phyloP scores from a whole-genome alignment of 2,113 vertebrate species.

The Bos taurus region DNA sequence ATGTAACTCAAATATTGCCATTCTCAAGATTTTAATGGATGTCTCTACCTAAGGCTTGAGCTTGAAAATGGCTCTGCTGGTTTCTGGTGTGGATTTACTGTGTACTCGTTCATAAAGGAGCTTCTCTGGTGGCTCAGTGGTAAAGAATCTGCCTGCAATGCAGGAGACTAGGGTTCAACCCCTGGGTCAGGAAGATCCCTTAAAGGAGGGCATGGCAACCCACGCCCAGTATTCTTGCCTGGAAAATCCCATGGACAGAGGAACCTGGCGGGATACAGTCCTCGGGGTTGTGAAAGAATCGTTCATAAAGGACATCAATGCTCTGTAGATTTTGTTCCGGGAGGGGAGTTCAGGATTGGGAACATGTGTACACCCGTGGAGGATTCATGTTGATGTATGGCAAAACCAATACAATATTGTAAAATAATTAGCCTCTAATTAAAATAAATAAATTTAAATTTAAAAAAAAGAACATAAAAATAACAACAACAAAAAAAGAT shows the following conservation, averaged over 20 bases:
- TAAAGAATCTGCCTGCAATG: neutral
- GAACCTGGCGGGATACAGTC: neutral
- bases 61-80: neutral
- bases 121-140: neutral
- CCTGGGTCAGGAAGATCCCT: neutral
- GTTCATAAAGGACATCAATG: neutral
- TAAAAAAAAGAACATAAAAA: too few species aligned
- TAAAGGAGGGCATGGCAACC: neutral
- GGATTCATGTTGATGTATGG: too few species aligned
- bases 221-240: neutral
- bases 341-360: too few species aligned
- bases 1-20: neutral
- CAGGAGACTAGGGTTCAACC: neutral
- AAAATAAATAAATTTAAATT: too few species aligned
- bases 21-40: neutral
- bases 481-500: neutral
- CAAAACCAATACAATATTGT: too few species aligned
- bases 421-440: too few species aligned
- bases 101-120: neutral
- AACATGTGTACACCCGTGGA: too few species aligned
- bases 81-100: neutral
- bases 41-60: neutral
- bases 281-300: neutral
- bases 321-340: conserved; percentile 2
- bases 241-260: neutral